Evolutionary conservation across 35 echinoderm and acorn worm species (phyloP).

Genomic region (Ophioderma brevispina): DNA sequence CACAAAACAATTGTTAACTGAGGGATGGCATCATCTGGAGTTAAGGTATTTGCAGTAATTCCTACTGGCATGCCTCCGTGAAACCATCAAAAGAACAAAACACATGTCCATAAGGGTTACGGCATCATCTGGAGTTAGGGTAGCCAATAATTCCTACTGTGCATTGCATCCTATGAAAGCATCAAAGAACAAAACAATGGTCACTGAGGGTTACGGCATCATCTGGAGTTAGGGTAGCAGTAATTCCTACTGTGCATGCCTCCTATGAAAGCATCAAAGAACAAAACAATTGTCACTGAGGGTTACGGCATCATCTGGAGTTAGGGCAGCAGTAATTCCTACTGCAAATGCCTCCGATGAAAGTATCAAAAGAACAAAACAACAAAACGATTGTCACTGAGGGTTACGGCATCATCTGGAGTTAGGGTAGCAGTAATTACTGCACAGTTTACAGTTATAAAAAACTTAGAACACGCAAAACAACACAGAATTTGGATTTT

Average conservation of each 20-base stretch:
- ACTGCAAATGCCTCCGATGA: constrained; percentile 96
- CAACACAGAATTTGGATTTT: too few relatives aligned
- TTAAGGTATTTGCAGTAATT: constrained; percentile 67
- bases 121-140: too few relatives aligned
- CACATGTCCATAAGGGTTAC: background rate
- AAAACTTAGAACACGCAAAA: too few relatives aligned
- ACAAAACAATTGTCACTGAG: too few relatives aligned
- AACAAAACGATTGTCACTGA: background rate
- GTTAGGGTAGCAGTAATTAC: constrained; percentile 73
- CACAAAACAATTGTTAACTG: too few relatives aligned
- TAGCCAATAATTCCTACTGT: too few relatives aligned
- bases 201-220: too few relatives aligned
- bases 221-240: constrained; percentile 58
- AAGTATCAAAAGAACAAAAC: background rate
- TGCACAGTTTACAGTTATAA: too few relatives aligned
- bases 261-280: constrained; percentile 64
- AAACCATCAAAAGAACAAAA: background rate
- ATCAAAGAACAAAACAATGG: too few relatives aligned
- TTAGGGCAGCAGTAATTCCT: constrained; percentile 72
- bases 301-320: constrained; percentile 76
- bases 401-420: constrained; percentile 56
- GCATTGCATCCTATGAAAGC: too few relatives aligned
- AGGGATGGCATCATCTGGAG: constrained; percentile 74
- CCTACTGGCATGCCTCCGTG: constrained; percentile 98
- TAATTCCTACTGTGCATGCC: constrained; percentile 92